These are phyloP conservation scores for Echeneis naucrates DNA, from an alignment of 2,797 vertebrate genomes.

Conservation along the genomic window DNA sequence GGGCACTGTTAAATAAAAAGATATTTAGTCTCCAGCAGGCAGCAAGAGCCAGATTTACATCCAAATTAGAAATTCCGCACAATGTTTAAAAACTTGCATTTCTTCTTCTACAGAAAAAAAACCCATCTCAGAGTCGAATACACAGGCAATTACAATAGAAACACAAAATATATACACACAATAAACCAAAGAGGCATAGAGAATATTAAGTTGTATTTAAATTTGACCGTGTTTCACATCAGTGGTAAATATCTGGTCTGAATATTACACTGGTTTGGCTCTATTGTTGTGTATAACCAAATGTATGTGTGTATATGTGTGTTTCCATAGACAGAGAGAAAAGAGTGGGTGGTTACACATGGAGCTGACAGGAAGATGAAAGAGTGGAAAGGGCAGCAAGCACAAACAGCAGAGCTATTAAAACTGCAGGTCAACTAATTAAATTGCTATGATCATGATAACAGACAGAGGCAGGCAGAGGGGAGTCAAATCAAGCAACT, in stretches of 20 bases:
- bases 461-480: constrained; percentile 68
- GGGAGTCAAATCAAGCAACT: constrained; percentile 59
- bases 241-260: no score
- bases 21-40: neutral
- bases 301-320: constrained; percentile 7
- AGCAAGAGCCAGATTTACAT: constrained; percentile 3
- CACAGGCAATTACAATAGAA: constrained; percentile 2
- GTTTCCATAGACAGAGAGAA: constrained; percentile 52
- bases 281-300: neutral
- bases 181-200: neutral
- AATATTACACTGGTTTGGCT: neutral
- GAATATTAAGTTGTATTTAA: no score
- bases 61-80: neutral
- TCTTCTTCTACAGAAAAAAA: neutral
- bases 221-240: no score
- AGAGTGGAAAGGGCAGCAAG: constrained; percentile 59
- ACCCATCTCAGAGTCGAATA: neutral
- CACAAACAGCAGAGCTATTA: constrained; percentile 47
- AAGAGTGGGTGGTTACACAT: constrained; percentile 46
- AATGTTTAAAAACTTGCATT: neutral
- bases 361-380: constrained; percentile 50
- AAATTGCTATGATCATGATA: constrained; percentile 55
- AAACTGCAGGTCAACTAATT: constrained; percentile 53
- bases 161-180: constrained; percentile 9
- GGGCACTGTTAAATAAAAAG: neutral